Base-by-base conservation (phyloP, 2,888 invertebrate species). In the Carabus problematicus region DNA sequence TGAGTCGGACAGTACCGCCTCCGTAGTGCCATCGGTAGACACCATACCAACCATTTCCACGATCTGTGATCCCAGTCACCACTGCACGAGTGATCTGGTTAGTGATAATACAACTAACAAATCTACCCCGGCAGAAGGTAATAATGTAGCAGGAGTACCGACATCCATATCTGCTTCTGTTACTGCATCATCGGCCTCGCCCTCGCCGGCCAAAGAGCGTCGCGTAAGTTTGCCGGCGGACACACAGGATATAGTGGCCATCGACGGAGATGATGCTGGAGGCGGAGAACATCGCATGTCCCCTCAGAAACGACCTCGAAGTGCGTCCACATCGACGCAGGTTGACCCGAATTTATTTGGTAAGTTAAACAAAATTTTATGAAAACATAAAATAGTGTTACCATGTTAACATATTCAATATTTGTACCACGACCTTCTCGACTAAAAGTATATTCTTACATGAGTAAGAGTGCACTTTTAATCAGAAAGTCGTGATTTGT, bases 341-440 rank as follows among this genome's bases (percentile, higher is more conserved):
- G 92, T 93, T 75, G 93, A 94, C 81, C 90, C 91, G 56, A 91
- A 91, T 84, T 91, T 92, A 83, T 93, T 93, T 77, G 92, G 93
- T 93, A 84, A 85, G 85, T 77, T 16, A 8, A 16, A 9, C 19
- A 9, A 49, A 9, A 49, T 16, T 47, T 14, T 11, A 47, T 47
- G 2, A 8, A 8, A 49, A 16, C 16, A 49, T 16, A 3, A 11
- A 49, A 9, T 9, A 3, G 2, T 6, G 12, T 49, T 9, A 45
- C 45, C 45, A 11, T 52, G 16, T 18, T 52, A 52, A 2, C 29
- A 29, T 29, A 29, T 29, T 29, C 2, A 29, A 29, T 29, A 29
- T 29, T 29, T 29, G n/a, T n/a, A n/a, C n/a, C n/a, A n/a, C n/a
- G n/a, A n/a, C n/a, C n/a, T n/a, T n/a, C n/a, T n/a, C n/a, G n/a